Evolutionary conservation across 2,797 vertebrate species (phyloP), one percentile per base, ranked within the genome.

Genomic region (Valencia hispanica): DNA sequence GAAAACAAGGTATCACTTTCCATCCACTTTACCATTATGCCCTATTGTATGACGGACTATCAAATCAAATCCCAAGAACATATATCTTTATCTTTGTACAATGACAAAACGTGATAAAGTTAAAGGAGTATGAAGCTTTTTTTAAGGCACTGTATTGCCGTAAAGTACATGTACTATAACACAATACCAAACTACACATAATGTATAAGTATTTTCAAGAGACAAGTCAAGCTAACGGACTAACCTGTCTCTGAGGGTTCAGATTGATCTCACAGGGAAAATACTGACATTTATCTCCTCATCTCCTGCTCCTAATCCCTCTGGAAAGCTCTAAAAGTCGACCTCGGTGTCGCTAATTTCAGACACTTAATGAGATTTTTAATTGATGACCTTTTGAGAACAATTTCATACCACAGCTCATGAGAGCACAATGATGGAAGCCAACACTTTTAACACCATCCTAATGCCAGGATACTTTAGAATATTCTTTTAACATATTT

Each of bases 291-390:
- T 73, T 90, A 92, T 90, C 84, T 70, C 81, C 84, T 88, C 87
- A 82, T 91, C 87, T 91, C 78, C 75, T 84, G 68, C 81, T 68
- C 69, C 73, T 32, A 30, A 80, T 89, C 91, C 89, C 94, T 68
- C 84, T 79, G 91, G 93, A 93, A 84, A 88, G 89, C 91, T 88
- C 89, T 81, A 75, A 94, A 85, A 89, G 83, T 91, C 89, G 84
- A 94, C 91, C 90, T 88, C 84, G 34, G 89, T 90, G 91, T 85
- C 93, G 93, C 93, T 94, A 95, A 94, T 94, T 94, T 94, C 92
- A 94, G 91, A 87, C 92, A 86, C 88, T 89, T 95, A 95, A 95
- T 95, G 94, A 94, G 94, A 91, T 94, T 95, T 94, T 94, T 95
- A 95, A 96, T 95, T 95, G 92, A 90, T 93, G 94, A 95, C 94